These are phyloP conservation scores for Drepana arcuata DNA, from an alignment of 1,140 invertebrate species.

Conservation along the genomic window DNA sequence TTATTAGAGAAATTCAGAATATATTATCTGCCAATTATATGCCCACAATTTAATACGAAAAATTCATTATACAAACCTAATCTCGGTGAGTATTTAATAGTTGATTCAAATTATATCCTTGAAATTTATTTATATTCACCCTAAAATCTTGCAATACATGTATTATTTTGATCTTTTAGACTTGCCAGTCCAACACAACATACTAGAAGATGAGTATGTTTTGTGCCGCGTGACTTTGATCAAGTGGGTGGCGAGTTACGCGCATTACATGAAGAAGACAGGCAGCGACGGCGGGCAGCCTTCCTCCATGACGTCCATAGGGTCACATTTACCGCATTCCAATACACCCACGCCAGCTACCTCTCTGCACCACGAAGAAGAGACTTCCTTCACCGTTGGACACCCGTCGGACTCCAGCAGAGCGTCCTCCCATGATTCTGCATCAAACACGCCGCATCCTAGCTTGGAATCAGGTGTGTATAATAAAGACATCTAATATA, in stretches of 20 bases:
- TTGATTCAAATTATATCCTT: neutral
- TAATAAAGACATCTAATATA: no score
- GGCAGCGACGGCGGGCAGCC: conserved; percentile 67
- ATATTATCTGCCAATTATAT: conserved; percentile 92
- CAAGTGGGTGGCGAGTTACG: conserved; percentile 91
- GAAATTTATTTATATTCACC: no score
- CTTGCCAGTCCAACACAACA: conserved; percentile 72
- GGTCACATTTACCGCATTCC: conserved; percentile 46
- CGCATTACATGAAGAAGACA: conserved; percentile 79
- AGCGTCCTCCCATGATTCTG: conserved; percentile 55
- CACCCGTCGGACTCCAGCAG: conserved; percentile 58
- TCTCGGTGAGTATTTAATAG: conserved; percentile 75
- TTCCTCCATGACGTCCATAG: conserved; percentile 59
- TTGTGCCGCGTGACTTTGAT: conserved; percentile 88
- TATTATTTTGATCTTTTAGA: conserved; percentile 46
- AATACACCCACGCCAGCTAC: conserved; percentile 46
- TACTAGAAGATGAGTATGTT: conserved; percentile 77
- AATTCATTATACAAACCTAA: conserved; percentile 91
- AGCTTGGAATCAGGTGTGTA: conserved; percentile 62
- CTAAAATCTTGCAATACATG: no score
- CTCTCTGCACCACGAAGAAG: conserved; percentile 59
- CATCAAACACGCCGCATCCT: conserved; percentile 58
- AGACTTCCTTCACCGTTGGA: conserved; percentile 67
- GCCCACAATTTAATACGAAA: conserved; percentile 88
- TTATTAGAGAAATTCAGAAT: conserved; percentile 93